Conservation (phyloP, 2,797 vertebrate species). For the Coregonus suidteri region DNA sequence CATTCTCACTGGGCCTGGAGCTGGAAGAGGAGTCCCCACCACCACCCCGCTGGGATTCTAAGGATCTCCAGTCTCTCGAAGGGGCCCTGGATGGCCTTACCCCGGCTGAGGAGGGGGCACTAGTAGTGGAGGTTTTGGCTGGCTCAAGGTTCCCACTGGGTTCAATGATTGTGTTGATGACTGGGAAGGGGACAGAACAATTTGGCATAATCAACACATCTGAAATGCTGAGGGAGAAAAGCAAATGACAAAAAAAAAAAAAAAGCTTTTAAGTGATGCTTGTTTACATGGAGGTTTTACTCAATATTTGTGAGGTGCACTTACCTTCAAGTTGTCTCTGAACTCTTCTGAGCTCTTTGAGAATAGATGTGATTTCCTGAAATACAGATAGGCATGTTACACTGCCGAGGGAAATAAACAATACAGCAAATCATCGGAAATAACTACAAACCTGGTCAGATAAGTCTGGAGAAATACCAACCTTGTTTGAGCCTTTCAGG, state of each 20-base stretch:
- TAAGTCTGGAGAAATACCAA: constrained; percentile 46
- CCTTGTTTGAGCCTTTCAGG: constrained; percentile 91
- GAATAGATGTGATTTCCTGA: constrained; percentile 90
- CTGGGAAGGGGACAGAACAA: constrained; percentile 60
- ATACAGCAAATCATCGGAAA: neutral
- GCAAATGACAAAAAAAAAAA: neutral
- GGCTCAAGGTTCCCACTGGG: constrained; percentile 79
- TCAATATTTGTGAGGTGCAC: constrained; percentile 26
- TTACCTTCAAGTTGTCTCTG: constrained; percentile 94
- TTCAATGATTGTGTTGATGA: constrained; percentile 93
- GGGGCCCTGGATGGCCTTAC: constrained; percentile 69
- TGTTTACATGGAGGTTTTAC: neutral
- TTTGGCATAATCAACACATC: neutral
- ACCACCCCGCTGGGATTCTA: constrained; percentile 53
- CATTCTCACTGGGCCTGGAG: constrained; percentile 64
- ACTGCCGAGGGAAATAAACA: neutral
- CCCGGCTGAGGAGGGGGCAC: constrained; percentile 52
- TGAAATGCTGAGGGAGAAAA: neutral
- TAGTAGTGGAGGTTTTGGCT: constrained; percentile 53
- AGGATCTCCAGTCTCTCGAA: constrained; percentile 70
- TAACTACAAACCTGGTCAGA: neutral
- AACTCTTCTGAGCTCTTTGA: constrained; percentile 89
- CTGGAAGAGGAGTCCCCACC: constrained; percentile 39
- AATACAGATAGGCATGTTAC: constrained; percentile 38
- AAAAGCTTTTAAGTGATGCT: neutral